Evolutionary conservation across 35 echinoderm and acorn worm genomes (phyloP).

Genomic region (Ophioderma brevispina): DNA sequence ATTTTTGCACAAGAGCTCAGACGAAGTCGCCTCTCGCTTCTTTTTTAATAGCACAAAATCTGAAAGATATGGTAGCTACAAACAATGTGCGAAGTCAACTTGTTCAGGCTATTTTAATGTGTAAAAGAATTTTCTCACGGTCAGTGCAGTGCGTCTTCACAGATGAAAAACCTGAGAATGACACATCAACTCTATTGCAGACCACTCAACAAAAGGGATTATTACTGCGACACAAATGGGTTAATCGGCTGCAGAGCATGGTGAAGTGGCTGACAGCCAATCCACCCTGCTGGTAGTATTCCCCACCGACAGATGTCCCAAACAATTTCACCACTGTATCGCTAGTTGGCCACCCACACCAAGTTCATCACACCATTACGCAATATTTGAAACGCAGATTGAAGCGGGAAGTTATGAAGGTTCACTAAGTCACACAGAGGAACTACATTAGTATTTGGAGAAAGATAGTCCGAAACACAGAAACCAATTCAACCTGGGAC

Average conservation of each 20-base stretch:
- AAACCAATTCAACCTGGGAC: background rate
- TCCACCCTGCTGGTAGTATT: conserved; percentile 33
- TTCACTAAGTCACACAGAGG: background rate
- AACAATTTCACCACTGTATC: conserved; percentile 18
- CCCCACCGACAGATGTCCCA: conserved; percentile 34
- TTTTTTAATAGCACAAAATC: background rate
- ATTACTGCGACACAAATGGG: conserved; percentile 25
- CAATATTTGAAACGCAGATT: conserved; percentile 42
- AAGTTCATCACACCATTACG: conserved; percentile 9
- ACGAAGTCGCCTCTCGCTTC: conserved; percentile 5
- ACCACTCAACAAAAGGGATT: too few species aligned
- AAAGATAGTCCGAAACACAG: conserved; percentile 21
- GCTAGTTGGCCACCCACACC: background rate
- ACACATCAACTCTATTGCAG: too few species aligned
- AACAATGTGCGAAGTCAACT: background rate
- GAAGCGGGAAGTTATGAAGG: background rate
- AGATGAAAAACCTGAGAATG: too few species aligned
- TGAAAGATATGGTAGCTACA: conserved; percentile 20
- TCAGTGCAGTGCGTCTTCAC: conserved; percentile 5
- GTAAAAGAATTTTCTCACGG: conserved; percentile 8
- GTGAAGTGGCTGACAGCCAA: conserved; percentile 51
- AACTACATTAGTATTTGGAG: background rate
- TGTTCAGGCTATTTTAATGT: conserved; percentile 14
- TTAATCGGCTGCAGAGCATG: conserved; percentile 21
- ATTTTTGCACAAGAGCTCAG: conserved; percentile 26